Evolutionary conservation across 1,140 invertebrate genomes (phyloP).

Genomic region (Formica exsecta): DNA sequence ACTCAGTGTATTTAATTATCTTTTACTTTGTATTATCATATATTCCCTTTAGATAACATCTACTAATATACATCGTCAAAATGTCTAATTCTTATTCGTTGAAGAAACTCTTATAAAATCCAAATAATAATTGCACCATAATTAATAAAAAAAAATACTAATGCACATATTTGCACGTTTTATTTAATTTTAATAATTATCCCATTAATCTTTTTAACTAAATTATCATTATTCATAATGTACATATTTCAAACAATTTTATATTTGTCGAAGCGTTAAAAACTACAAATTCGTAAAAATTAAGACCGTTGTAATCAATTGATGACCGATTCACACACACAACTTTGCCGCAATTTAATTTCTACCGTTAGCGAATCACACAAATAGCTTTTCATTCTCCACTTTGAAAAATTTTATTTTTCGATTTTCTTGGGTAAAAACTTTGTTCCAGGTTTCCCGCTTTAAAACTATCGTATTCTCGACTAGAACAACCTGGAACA

Average conservation of each 20-base stretch:
- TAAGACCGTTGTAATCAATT: neutral
- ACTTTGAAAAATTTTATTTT: too few species aligned
- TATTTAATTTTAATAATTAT: constrained; percentile 25
- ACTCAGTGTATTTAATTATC: neutral
- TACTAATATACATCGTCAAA: too few species aligned
- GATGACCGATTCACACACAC: neutral
- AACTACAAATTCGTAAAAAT: neutral
- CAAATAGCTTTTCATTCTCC: constrained; percentile 38
- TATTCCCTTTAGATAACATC: too few species aligned
- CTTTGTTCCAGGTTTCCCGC: too few species aligned
- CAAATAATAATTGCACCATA: neutral
- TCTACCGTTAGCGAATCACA: constrained; percentile 14
- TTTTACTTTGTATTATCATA: neutral
- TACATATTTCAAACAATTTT: neutral
- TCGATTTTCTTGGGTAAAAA: too few species aligned
- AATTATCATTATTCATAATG: neutral
- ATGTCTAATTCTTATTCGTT: neutral
- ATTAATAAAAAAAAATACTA: neutral
- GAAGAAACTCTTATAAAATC: neutral
- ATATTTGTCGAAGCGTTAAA: neutral
- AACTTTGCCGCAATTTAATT: constrained; percentile 21
- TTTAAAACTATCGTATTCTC: too few species aligned
- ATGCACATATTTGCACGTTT: neutral
- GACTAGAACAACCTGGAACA: too few species aligned
- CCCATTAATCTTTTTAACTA: neutral